A percentile compares a stretch with the other conserved stretches of the same genome.
phyloP scores from a whole-genome alignment of 2,797 vertebrate genomes.

The Chelon labrosus region DNA sequence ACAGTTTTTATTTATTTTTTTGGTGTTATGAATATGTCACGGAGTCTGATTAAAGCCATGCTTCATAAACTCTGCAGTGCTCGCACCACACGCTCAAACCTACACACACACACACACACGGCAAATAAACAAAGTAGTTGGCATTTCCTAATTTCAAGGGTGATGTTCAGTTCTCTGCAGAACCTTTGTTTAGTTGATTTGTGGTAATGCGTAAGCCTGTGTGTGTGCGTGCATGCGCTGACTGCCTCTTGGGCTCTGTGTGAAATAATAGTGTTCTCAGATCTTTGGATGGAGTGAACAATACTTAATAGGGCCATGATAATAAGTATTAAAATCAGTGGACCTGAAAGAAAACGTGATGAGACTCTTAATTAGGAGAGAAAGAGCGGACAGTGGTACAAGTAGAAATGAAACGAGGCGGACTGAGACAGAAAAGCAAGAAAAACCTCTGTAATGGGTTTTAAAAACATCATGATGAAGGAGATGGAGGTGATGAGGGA shows the following conservation, averaged over 20 bases:
- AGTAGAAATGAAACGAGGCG: conserved; percentile 37
- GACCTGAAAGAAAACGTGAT: conserved; percentile 83
- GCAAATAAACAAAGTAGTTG: conserved; percentile 58
- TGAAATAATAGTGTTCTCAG: conserved; percentile 78
- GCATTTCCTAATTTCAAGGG: conserved; percentile 69
- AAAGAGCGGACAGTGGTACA: conserved; percentile 12
- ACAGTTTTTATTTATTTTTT: conserved; percentile 12
- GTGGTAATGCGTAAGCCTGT: conserved; percentile 35
- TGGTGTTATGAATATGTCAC: conserved; percentile 56
- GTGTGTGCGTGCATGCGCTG: neutral
- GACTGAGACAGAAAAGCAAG: conserved; percentile 19
- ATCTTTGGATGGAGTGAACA: conserved; percentile 79
- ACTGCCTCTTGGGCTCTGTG: conserved; percentile 46
- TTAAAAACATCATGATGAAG: conserved; percentile 61
- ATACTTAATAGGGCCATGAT: conserved; percentile 85
- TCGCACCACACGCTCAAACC: conserved; percentile 12
- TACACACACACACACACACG: conserved; percentile 3
- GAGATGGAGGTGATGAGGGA: conserved; percentile 38
- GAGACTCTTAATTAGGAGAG: conserved; percentile 71
- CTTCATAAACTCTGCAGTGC: conserved; percentile 61
- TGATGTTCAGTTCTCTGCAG: conserved; percentile 59
- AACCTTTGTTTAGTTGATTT: conserved; percentile 65
- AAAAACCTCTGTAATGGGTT: conserved; percentile 37
- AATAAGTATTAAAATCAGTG: conserved; percentile 84
- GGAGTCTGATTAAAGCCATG: conserved; percentile 66